Percentiles rank a stretch among this genome's conserved stretches.
Evolutionary conservation across 1,140 invertebrate genomes (phyloP).

Genomic region (Diprion similis): DNA sequence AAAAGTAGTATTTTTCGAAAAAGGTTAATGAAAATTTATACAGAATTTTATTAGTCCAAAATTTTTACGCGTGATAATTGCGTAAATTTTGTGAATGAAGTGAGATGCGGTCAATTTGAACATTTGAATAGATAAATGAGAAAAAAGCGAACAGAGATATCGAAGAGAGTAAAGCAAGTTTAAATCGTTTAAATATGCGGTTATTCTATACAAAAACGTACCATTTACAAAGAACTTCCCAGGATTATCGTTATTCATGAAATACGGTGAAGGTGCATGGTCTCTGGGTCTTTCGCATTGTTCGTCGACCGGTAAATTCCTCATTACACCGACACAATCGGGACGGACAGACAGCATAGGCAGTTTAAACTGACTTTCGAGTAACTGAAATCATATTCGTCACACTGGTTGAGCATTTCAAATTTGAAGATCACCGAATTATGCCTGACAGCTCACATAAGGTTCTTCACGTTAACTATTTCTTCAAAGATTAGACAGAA

Average conservation of each 20-base stretch:
- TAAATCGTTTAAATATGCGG: no score
- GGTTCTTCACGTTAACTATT: no score
- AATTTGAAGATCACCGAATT: not conserved
- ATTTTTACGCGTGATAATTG: not conserved
- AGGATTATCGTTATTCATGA: constrained; percentile 69
- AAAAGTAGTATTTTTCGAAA: no score
- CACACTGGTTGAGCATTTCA: not conserved
- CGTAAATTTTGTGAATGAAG: not conserved
- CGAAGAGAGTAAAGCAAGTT: no score
- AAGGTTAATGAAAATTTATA: no score
- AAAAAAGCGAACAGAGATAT: no score
- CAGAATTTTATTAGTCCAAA: not conserved
- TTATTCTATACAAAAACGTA: constrained; percentile 20
- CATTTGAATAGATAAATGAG: not conserved
- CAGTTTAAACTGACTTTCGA: constrained; percentile 69
- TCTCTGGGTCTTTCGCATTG: constrained; percentile 62
- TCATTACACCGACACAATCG: constrained; percentile 67
- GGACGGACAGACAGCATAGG: constrained; percentile 70
- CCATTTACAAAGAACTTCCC: constrained; percentile 67
- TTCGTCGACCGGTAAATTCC: constrained; percentile 65
- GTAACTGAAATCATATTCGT: constrained; percentile 59
- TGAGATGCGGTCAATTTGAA: not conserved
- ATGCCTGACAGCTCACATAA: not conserved
- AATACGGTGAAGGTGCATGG: constrained; percentile 71
- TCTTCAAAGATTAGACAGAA: no score